A percentile compares a stretch with the other conserved stretches of the same genome.
Evolutionary conservation across 2,113 vertebrate species (phyloP).

Genomic region (Chauna torquata): DNA sequence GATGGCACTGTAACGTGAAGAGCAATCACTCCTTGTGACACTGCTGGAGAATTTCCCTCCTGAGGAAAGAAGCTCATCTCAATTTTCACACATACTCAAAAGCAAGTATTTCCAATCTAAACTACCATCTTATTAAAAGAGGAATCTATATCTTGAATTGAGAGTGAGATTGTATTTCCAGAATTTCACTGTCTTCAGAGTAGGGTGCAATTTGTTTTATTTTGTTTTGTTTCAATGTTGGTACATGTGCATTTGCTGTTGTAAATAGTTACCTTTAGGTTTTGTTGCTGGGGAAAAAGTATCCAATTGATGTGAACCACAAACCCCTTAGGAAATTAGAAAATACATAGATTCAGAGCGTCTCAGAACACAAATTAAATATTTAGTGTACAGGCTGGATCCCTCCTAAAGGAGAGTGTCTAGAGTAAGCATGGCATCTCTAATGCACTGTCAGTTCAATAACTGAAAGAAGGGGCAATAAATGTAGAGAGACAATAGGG

Average conservation of each 20-base stretch:
- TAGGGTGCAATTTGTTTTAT: neutral
- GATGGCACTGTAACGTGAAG: neutral
- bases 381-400: constrained; percentile 37
- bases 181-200: neutral
- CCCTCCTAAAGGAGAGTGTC: constrained; percentile 20
- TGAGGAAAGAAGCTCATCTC: neutral
- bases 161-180: neutral
- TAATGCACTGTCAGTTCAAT: neutral
- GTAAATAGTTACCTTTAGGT: neutral
- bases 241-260: neutral
- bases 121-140: neutral
- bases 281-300: neutral
- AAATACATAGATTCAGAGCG: neutral
- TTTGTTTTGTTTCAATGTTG: neutral
- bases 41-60: neutral
- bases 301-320: neutral
- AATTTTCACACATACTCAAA: neutral
- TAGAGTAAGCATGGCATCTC: constrained; percentile 10
- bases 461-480: neutral
- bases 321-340: neutral
- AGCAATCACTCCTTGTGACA: neutral
- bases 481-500: neutral
- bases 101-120: neutral
- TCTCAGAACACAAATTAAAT: constrained; percentile 33
- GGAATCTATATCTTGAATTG: neutral